Conservation (phyloP, 2,888 invertebrate genomes). For the Tetrapedia diversipes region DNA sequence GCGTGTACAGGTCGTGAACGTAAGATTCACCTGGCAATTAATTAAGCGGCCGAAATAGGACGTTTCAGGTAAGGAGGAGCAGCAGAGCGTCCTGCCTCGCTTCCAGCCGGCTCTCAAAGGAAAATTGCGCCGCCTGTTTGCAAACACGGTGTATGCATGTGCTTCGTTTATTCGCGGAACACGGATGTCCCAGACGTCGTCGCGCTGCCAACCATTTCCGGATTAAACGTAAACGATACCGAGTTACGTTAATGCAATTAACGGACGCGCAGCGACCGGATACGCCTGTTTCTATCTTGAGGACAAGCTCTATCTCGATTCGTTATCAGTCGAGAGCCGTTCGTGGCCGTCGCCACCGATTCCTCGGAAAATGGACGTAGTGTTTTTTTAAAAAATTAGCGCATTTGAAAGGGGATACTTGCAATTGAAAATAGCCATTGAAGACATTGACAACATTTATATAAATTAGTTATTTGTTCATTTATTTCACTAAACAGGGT, state of each 20-base stretch:
- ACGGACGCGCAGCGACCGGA: slow-evolving; percentile 1
- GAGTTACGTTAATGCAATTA: slow-evolving; percentile 40
- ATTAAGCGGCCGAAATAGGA: too few relatives aligned
- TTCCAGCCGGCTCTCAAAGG: slow-evolving; percentile 24
- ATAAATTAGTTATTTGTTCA: too few relatives aligned
- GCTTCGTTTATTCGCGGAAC: slow-evolving; percentile 15
- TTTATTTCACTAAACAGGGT: too few relatives aligned
- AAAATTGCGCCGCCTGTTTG: slow-evolving; percentile 40
- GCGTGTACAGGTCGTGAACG: too few relatives aligned
- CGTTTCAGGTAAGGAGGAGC: too few relatives aligned
- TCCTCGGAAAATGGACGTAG: neutral
- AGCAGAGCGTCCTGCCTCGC: too few relatives aligned
- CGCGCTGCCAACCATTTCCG: slow-evolving; percentile 28
- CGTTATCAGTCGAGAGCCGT: neutral
- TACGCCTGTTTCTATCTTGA: neutral
- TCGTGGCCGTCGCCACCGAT: neutral
- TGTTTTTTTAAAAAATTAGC: too few relatives aligned
- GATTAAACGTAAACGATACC: slow-evolving; percentile 51
- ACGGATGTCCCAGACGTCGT: slow-evolving; percentile 1
- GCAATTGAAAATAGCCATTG: too few relatives aligned
- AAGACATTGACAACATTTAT: too few relatives aligned
- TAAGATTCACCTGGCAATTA: too few relatives aligned
- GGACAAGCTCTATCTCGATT: slow-evolving; percentile 4
- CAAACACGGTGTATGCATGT: slow-evolving; percentile 11
- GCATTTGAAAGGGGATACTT: too few relatives aligned